Conservation (phyloP, 2,888 invertebrate species). For the Drosophila nr. medialis region DNA sequence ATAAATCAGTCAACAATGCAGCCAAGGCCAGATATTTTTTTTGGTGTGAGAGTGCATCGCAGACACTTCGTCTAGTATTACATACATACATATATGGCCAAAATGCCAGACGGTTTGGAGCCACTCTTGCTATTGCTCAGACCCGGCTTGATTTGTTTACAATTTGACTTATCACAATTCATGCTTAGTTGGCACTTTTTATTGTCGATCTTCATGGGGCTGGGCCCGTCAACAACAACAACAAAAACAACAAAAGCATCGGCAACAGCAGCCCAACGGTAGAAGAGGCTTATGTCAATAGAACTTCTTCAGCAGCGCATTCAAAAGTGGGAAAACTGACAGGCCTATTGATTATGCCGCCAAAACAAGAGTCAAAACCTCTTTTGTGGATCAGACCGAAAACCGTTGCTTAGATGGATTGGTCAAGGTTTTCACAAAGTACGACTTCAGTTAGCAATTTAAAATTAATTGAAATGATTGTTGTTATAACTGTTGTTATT, state of each 20-base stretch:
- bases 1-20: constrained; percentile 80
- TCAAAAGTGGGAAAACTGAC: constrained; percentile 72
- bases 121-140: constrained; percentile 50
- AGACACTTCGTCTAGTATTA: constrained; percentile 59
- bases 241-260: constrained; percentile 9
- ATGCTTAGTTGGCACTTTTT: constrained; percentile 78
- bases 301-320: constrained; percentile 77
- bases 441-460: not conserved
- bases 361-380: constrained; percentile 19
- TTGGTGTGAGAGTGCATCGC: constrained; percentile 20
- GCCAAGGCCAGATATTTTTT: constrained; percentile 34
- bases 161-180: constrained; percentile 72
- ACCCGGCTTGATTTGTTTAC: constrained; percentile 69
- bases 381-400: not conserved
- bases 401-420: constrained; percentile 39
- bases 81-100: constrained; percentile 56
- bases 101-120: constrained; percentile 78
- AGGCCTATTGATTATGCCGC: constrained; percentile 67
- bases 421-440: constrained; percentile 45
- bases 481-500: not conserved
- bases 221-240: constrained; percentile 26
- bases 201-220: constrained; percentile 25
- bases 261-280: constrained; percentile 37
- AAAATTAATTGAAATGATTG: not conserved
- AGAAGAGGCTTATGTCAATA: constrained; percentile 69